Evolutionary conservation across 2,888 invertebrate genomes (phyloP).

Genomic region (Crematogaster levior): DNA sequence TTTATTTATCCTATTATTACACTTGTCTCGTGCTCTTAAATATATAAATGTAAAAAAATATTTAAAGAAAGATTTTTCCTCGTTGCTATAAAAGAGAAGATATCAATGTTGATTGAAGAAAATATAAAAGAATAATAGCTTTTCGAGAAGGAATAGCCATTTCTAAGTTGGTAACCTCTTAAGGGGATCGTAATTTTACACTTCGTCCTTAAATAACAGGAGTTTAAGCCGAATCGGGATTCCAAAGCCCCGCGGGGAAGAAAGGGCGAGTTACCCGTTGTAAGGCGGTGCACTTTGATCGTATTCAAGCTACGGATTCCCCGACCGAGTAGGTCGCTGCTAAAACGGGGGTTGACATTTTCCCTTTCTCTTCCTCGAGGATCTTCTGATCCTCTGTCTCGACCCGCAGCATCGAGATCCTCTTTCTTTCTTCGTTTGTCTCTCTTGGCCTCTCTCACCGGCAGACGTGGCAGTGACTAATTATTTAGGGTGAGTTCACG

Average conservation of each 20-base stretch:
- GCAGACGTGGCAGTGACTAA: constrained; percentile 84
- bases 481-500: constrained; percentile 81
- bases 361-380: constrained; percentile 52
- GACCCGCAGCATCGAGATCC: constrained; percentile 37
- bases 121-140: constrained; percentile 1
- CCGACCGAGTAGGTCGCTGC: constrained; percentile 69
- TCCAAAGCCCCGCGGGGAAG: constrained; percentile 25
- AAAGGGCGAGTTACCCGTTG: constrained; percentile 37
- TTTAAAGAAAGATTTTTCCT: background rate
- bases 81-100: background rate
- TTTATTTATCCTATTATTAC: background rate
- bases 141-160: background rate
- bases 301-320: constrained; percentile 65
- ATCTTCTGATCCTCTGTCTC: constrained; percentile 29
- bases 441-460: constrained; percentile 10
- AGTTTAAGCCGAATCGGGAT: constrained; percentile 35
- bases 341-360: constrained; percentile 69
- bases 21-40: background rate
- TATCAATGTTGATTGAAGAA: background rate
- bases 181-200: constrained; percentile 35
- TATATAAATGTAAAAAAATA: too few species aligned
- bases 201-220: constrained; percentile 45
- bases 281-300: constrained; percentile 73
- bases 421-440: constrained; percentile 31
- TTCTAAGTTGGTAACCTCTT: background rate